Percentiles rank a stretch among this genome's conserved stretches.
Evolutionary conservation across 2,888 invertebrate genomes (phyloP).

Genomic region (Philereme transversata): DNA sequence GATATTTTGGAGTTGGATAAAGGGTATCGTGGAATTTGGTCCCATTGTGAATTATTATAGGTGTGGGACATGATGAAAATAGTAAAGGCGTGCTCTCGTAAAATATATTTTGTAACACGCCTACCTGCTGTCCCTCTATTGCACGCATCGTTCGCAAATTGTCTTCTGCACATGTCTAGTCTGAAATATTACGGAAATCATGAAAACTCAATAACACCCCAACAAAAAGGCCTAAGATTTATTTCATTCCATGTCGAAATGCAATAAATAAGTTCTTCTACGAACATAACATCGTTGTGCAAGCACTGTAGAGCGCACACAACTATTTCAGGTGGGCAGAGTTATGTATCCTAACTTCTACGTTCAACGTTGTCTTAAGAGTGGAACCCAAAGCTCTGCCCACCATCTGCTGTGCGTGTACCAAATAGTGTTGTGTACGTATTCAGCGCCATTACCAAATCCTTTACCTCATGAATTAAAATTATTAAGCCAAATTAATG

Average conservation of each 20-base stretch:
- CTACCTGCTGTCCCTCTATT: conserved; percentile 99
- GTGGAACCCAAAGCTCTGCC: conserved; percentile 21
- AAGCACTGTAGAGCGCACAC: conserved; percentile 34
- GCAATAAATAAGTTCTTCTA: conserved; percentile 39
- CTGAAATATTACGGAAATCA: conserved; percentile 89
- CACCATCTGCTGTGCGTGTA: conserved; percentile 1
- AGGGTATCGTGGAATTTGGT: conserved; percentile 61
- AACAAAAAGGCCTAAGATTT: conserved; percentile 33
- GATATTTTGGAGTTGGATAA: conserved; percentile 59
- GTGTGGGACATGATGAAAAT: conserved; percentile 68
- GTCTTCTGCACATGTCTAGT: conserved; percentile 99
- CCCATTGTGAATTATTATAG: conserved; percentile 63
- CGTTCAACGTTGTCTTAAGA: not conserved
- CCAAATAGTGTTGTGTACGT: conserved; percentile 45
- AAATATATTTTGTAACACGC: conserved; percentile 71
- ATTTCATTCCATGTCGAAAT: conserved; percentile 42
- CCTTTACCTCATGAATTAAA: conserved; percentile 78
- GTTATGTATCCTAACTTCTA: conserved; percentile 10
- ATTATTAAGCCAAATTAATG: conserved; percentile 75
- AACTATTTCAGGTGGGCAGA: conserved; percentile 4
- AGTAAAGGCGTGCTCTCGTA: conserved; percentile 74
- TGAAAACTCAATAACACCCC: conserved; percentile 65
- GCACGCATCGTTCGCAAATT: conserved; percentile 97
- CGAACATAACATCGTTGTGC: conserved; percentile 35
- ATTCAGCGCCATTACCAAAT: conserved; percentile 83